Conservation (phyloP, 2,113 vertebrate species). For the Aplodontia rufa region DNA sequence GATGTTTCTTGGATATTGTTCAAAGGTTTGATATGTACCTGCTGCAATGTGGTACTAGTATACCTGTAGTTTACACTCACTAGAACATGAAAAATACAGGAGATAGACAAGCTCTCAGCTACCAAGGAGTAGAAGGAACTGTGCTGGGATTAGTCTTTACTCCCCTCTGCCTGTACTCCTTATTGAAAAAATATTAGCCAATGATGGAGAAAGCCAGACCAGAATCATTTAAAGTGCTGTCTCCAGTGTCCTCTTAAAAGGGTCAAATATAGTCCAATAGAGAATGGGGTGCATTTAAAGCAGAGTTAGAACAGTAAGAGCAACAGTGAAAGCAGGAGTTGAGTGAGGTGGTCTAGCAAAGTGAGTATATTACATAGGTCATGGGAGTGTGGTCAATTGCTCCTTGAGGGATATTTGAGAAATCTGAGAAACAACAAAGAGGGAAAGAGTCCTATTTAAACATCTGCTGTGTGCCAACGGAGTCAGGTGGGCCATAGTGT, state of each 20-base stretch:
- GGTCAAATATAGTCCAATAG: background rate
- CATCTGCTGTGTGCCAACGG: background rate
- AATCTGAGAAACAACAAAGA: background rate
- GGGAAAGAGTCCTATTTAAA: background rate
- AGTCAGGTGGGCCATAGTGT: background rate
- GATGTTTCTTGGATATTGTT: background rate
- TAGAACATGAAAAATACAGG: background rate
- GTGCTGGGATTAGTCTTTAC: background rate
- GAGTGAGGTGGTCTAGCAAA: background rate
- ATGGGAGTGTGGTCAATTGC: background rate
- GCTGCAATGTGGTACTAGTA: background rate
- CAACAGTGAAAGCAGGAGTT: background rate
- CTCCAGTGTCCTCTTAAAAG: background rate
- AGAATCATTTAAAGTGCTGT: background rate
- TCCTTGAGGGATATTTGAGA: background rate
- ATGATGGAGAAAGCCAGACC: background rate
- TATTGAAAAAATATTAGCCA: background rate
- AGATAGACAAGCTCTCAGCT: background rate
- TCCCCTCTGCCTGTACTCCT: background rate
- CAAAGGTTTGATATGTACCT: background rate
- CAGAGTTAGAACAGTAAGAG: background rate
- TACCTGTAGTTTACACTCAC: background rate
- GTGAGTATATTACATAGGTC: background rate
- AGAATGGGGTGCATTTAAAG: background rate
- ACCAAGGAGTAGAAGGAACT: background rate